Percentiles rank a stretch among this genome's conserved stretches.
Conservation (phyloP, 2,113 vertebrate genomes). For the Cranoglanis bouderius region DNA sequence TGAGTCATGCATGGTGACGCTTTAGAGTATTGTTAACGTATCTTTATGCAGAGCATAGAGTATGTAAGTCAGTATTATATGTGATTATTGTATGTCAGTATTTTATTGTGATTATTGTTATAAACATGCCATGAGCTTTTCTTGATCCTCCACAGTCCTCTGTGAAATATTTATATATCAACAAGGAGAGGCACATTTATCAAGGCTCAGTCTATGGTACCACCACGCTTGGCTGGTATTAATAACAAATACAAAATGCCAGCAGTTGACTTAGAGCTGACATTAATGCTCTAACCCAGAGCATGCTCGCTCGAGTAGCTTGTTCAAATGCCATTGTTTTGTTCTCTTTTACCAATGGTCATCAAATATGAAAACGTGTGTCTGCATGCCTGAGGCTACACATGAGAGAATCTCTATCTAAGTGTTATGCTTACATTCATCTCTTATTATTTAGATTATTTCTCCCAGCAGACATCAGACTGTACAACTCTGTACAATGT, state of each 20-base stretch:
- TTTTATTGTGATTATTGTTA: neutral
- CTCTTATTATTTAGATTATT: neutral
- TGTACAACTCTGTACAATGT: neutral
- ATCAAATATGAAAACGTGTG: neutral
- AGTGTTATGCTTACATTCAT: neutral
- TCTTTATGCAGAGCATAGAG: neutral
- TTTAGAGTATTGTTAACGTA: neutral
- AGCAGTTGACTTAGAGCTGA: constrained; percentile 21
- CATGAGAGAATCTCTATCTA: neutral
- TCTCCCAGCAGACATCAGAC: neutral
- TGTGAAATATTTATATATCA: constrained; percentile 7
- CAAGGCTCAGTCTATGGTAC: neutral
- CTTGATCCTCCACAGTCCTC: constrained; percentile 9
- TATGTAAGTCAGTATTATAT: neutral
- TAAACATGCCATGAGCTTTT: neutral
- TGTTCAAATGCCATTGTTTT: constrained; percentile 14
- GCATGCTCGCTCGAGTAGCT: neutral
- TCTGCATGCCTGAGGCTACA: neutral
- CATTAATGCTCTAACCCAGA: constrained; percentile 6
- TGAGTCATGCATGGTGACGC: neutral
- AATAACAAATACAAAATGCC: constrained; percentile 42
- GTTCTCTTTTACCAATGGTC: neutral
- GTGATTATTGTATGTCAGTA: neutral
- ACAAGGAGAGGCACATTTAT: neutral
- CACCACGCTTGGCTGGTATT: constrained; percentile 9